Conservation (phyloP, 1,140 invertebrate genomes). For the Zaprionus davidi region DNA sequence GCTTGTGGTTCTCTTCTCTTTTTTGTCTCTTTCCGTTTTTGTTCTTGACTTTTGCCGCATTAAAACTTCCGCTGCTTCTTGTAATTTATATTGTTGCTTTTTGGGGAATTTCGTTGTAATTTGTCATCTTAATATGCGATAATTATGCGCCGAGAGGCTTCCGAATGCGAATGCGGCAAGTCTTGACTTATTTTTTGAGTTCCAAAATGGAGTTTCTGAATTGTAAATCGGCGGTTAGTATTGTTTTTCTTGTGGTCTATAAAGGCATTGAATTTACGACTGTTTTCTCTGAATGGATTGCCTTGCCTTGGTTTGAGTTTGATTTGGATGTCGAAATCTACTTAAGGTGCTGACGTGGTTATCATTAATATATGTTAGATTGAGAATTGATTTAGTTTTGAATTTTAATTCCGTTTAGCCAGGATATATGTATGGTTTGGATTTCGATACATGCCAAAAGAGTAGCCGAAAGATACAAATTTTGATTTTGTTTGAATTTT, state of each 20-base stretch:
- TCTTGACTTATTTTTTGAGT: constrained; percentile 24
- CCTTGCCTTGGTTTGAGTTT: constrained; percentile 15
- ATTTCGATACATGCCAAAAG: constrained; percentile 71
- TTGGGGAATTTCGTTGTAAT: constrained; percentile 69
- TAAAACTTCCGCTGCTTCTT: constrained; percentile 79
- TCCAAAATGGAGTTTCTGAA: constrained; percentile 21
- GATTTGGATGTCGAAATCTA: constrained; percentile 17
- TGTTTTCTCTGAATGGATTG: constrained; percentile 15
- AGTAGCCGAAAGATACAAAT: constrained; percentile 68
- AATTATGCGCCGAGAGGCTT: constrained; percentile 69
- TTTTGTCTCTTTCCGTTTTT: constrained; percentile 51
- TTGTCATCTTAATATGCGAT: constrained; percentile 78
- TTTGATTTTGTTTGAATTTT: constrained; percentile 45
- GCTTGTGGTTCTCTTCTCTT: constrained; percentile 26
- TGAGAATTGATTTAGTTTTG: constrained; percentile 21
- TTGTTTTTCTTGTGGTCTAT: constrained; percentile 4
- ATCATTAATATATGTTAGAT: not conserved
- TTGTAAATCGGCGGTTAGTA: not conserved
- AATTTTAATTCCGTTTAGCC: constrained; percentile 59
- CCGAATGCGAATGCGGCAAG: constrained; percentile 47
- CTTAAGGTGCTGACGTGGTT: not conserved
- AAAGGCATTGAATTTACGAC: constrained; percentile 31
- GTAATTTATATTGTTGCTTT: constrained; percentile 79
- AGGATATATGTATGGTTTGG: constrained; percentile 43
- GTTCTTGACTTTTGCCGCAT: constrained; percentile 78